A percentile compares a stretch with the other conserved stretches of the same genome.
phyloP scores from a whole-genome alignment of 2,113 vertebrate genomes.

The Zosterops lateralis region DNA sequence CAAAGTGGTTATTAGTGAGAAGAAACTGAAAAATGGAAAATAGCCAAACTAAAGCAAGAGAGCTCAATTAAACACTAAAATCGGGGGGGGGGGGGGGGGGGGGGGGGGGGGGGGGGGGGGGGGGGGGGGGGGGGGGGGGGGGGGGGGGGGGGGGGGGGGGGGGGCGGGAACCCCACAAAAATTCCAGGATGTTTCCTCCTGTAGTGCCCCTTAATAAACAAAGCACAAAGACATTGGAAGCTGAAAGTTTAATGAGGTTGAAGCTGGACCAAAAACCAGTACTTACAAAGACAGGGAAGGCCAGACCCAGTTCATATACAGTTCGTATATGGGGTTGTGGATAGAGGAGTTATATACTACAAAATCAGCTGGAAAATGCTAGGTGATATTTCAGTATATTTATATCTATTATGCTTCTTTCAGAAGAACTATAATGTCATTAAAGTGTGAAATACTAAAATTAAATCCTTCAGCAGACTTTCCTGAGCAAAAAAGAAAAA shows the following conservation, averaged over 20 bases:
- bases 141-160: no score
- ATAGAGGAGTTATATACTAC: background rate
- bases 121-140: no score
- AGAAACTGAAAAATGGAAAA: background rate
- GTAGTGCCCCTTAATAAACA: background rate
- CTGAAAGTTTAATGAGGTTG: background rate
- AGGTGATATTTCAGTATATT: background rate
- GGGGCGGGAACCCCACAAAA: background rate
- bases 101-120: accelerated
- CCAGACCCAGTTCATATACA: background rate
- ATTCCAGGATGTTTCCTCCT: background rate
- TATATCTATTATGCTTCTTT: background rate
- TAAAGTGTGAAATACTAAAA: background rate
- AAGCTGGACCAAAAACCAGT: background rate
- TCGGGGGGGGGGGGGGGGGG: background rate
- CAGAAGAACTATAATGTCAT: background rate
- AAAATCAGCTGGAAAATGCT: background rate
- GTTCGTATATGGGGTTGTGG: accelerated
- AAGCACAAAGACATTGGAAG: background rate
- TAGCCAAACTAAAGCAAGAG: background rate
- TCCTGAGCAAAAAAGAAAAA: background rate
- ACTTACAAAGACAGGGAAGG: background rate
- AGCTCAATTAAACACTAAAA: background rate
- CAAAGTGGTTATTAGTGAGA: background rate
- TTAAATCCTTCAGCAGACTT: background rate